phyloP scores from a whole-genome alignment of 2,113 vertebrate genomes.

The Ailurus styani region DNA sequence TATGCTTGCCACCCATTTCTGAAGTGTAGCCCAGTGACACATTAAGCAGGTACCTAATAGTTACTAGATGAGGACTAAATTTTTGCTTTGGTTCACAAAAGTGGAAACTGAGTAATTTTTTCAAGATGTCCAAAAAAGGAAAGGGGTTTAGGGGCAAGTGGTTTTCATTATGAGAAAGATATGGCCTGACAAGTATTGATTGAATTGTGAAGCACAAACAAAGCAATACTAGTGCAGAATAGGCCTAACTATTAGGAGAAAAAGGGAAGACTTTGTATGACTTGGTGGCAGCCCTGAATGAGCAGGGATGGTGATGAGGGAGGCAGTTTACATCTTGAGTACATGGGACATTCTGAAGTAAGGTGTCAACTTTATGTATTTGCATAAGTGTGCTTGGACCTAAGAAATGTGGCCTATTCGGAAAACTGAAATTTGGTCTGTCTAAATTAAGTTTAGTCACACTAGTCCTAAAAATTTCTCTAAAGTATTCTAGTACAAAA shows the following conservation, averaged over 20 bases:
- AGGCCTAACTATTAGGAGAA: background rate
- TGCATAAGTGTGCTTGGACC: background rate
- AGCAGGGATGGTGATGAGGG: background rate
- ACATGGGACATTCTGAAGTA: slow-evolving; percentile 3
- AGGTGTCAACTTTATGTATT: background rate
- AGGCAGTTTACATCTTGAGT: background rate
- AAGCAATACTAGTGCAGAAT: background rate
- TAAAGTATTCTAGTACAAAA: background rate
- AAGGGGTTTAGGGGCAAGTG: background rate
- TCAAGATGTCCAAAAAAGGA: background rate
- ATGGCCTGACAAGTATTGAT: background rate
- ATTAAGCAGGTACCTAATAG: background rate
- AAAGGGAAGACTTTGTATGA: background rate
- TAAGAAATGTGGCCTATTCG: background rate
- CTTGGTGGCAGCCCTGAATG: background rate
- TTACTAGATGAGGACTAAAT: background rate
- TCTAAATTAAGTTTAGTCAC: slow-evolving; percentile 12
- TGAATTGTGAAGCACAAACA: background rate
- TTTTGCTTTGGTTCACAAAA: background rate
- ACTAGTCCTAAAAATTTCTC: background rate
- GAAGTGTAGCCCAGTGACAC: background rate
- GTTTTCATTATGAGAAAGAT: slow-evolving; percentile 5
- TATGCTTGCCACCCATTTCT: background rate
- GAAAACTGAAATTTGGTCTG: background rate
- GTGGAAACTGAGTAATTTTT: slow-evolving; percentile 19